Evolutionary conservation across 2,113 vertebrate species (phyloP).

Genomic region (Puffinus mauretanicus): DNA sequence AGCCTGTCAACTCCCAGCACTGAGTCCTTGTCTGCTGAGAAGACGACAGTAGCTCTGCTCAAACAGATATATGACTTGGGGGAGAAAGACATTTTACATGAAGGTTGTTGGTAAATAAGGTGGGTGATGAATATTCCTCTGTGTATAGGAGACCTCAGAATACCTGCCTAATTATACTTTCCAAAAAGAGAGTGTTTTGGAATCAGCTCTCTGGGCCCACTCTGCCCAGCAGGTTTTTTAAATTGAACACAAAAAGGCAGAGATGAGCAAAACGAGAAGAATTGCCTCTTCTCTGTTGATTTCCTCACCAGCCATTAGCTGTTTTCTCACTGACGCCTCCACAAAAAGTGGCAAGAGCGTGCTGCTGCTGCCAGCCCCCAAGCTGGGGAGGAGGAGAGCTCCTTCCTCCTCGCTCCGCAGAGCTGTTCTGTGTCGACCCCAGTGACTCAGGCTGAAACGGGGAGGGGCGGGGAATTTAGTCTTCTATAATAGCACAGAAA

Average conservation of each 20-base stretch:
- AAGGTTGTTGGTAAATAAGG: neutral
- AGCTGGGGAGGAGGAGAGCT: constrained; percentile 13
- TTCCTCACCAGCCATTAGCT: constrained; percentile 39
- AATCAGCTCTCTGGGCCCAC: neutral
- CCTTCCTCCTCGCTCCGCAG: neutral
- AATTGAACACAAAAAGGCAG: neutral
- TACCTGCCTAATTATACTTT: neutral
- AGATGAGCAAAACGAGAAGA: constrained; percentile 8
- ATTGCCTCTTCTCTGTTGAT: neutral
- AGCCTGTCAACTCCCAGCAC: neutral
- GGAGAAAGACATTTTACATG: neutral
- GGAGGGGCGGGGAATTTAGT: neutral
- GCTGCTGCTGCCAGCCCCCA: neutral
- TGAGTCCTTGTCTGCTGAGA: neutral
- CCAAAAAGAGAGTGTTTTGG: neutral
- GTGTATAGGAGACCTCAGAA: neutral
- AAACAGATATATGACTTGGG: neutral
- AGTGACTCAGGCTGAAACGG: neutral
- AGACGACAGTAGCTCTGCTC: neutral
- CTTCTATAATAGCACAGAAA: neutral
- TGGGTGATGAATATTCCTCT: neutral
- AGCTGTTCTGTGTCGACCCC: neutral
- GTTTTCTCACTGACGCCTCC: constrained; percentile 40
- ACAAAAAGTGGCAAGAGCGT: constrained; percentile 23
- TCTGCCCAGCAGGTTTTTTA: neutral